Percentiles rank a stretch among this genome's conserved stretches.
phyloP scores from a whole-genome alignment of 2,113 vertebrate species.

The Rhynchomys soricoides region DNA sequence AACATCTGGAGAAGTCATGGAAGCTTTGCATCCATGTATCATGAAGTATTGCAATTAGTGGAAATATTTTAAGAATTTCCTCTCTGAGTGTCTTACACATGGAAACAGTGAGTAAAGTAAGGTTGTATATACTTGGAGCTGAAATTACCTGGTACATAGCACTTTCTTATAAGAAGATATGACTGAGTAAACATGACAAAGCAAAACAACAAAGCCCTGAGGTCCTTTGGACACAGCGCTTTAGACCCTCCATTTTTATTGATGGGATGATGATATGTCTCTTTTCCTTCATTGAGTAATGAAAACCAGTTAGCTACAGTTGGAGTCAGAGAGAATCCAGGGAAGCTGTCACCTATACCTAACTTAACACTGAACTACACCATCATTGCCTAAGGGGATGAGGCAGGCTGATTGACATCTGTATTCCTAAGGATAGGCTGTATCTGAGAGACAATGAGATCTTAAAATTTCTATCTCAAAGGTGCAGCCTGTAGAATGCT shows the following conservation, averaged over 20 bases:
- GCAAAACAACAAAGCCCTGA: no score
- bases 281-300: neutral
- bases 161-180: neutral
- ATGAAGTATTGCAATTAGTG: neutral
- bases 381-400: neutral
- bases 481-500: fast-evolving
- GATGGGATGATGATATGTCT: neutral
- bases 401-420: neutral
- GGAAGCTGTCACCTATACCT: fast-evolving
- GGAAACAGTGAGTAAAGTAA: neutral
- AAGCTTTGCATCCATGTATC: neutral
- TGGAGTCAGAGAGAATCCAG: neutral
- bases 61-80: neutral
- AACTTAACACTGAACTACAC: neutral
- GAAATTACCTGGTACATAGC: neutral
- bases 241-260: neutral
- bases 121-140: neutral
- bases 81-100: neutral
- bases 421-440: neutral
- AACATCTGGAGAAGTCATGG: neutral
- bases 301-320: neutral
- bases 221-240: fast-evolving
- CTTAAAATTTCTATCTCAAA: neutral
- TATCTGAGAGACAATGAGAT: no score
- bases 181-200: neutral